Conservation (phyloP, 2,113 vertebrate species). For the Monarcha castaneiventris region DNA sequence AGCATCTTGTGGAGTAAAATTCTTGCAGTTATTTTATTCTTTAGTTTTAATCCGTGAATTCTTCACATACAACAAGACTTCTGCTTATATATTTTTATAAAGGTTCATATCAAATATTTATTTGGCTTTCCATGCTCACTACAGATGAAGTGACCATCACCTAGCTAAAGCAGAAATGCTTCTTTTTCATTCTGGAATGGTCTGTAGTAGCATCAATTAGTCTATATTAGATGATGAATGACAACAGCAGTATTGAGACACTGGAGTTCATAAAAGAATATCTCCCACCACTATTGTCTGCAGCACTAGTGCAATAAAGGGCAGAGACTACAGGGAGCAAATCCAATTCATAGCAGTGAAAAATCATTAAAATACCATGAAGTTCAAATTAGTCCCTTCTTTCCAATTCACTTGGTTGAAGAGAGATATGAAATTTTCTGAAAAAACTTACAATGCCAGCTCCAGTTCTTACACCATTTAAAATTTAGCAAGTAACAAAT, state of each 20-base stretch:
- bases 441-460: not conserved
- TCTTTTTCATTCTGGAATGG: not conserved
- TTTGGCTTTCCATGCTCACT: not conserved
- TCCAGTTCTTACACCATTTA: not conserved
- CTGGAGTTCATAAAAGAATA: not conserved
- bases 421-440: not conserved
- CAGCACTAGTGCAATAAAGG: slow-evolving; percentile 7
- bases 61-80: not conserved
- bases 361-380: slow-evolving; percentile 7
- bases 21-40: not conserved
- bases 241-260: not conserved
- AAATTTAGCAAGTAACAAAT: not conserved
- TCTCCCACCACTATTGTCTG: not conserved
- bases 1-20: not conserved
- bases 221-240: not conserved
- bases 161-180: not conserved
- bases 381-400: not conserved
- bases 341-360: not conserved
- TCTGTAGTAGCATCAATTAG: not conserved
- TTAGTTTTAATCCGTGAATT: not conserved
- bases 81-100: not conserved
- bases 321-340: not conserved
- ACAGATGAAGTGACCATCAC: not conserved
- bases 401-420: not conserved
- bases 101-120: not conserved